These are phyloP conservation scores for Benitochromis conjunctus DNA, from an alignment of 2,113 vertebrate species.

Conservation along the genomic window DNA sequence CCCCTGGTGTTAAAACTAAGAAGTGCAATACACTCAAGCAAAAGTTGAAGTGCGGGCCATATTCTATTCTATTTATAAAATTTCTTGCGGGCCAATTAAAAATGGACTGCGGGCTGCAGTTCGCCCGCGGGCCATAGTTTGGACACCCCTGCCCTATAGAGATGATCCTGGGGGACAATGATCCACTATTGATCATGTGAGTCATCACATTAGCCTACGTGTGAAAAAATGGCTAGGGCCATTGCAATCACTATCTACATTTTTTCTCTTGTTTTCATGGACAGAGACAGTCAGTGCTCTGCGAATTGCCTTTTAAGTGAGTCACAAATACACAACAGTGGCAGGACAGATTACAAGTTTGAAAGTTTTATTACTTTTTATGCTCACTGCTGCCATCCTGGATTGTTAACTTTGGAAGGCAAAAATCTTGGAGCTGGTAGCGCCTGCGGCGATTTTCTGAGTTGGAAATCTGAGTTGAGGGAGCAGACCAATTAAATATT, in stretches of 20 bases:
- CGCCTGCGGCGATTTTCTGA: background rate
- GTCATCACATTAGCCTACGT: fast-evolving
- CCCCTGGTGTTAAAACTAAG: too few relatives aligned
- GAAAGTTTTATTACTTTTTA: background rate
- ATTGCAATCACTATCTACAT: background rate
- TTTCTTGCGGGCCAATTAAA: too few relatives aligned
- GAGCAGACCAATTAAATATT: background rate
- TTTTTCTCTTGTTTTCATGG: background rate
- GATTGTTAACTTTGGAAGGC: background rate
- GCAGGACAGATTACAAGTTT: background rate
- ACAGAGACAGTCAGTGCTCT: fast-evolving
- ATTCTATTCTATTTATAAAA: too few relatives aligned
- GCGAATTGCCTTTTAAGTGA: background rate
- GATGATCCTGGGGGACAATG: background rate
- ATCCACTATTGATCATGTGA: background rate
- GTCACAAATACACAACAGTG: background rate
- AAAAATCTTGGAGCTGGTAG: background rate
- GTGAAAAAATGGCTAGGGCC: background rate
- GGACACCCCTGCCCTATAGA: too few relatives aligned
- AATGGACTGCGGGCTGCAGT: too few relatives aligned
- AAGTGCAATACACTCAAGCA: too few relatives aligned
- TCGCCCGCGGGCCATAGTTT: too few relatives aligned
- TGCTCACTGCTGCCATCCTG: background rate
- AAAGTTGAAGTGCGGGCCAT: too few relatives aligned
- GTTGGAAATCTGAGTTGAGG: background rate